A percentile compares a stretch with the other conserved stretches of the same genome.
These are phyloP conservation scores for Helicoverpa assulta DNA, from an alignment of 2,888 invertebrate species.

Conservation along the genomic window DNA sequence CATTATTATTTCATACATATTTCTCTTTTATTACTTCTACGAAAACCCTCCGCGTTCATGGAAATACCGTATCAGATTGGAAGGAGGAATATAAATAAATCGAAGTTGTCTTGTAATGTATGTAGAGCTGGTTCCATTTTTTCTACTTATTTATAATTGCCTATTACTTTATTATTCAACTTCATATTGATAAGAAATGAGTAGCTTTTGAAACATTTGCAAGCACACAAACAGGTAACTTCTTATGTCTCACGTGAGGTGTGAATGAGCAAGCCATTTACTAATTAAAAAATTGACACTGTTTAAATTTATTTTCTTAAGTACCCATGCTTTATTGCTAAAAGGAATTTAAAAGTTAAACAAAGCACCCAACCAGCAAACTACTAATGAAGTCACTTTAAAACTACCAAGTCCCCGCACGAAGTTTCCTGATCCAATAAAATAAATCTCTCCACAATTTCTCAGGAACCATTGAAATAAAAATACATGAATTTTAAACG, in stretches of 20 bases:
- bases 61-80: slow-evolving; percentile 14
- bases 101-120: background rate
- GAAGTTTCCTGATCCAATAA: slow-evolving; percentile 34
- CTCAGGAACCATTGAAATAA: slow-evolving; percentile 58
- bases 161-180: no score
- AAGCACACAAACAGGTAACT: no score
- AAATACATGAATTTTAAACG: slow-evolving; percentile 86
- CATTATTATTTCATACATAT: slow-evolving; percentile 79
- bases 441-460: slow-evolving; percentile 46
- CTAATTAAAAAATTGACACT: no score
- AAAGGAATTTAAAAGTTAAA: slow-evolving; percentile 8
- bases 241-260: no score
- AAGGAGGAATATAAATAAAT: slow-evolving; percentile 3
- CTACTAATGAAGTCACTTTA: slow-evolving; percentile 36
- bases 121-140: background rate
- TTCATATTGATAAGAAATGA: no score
- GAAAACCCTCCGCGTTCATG: slow-evolving; percentile 17
- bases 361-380: slow-evolving; percentile 28
- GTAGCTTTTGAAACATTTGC: background rate
- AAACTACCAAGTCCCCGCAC: slow-evolving; percentile 29
- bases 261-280: no score
- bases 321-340: background rate
- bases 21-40: slow-evolving; percentile 64
- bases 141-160: no score
- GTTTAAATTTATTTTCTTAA: no score